These are phyloP conservation scores for Lasiommata megera DNA, from an alignment of 2,888 invertebrate genomes.

Conservation along the genomic window DNA sequence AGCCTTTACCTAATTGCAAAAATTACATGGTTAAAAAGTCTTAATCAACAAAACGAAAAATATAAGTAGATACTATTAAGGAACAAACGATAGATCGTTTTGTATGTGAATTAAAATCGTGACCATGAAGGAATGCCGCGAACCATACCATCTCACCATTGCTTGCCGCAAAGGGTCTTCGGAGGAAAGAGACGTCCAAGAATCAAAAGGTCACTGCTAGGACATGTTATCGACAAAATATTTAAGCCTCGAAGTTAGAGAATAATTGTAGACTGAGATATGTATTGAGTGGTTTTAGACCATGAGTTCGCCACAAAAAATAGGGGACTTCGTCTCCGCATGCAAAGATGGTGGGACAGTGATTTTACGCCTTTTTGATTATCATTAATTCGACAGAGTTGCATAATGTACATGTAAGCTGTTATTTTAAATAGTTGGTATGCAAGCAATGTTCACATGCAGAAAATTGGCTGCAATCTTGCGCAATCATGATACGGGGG, in stretches of 20 bases:
- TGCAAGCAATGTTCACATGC: constrained; percentile 38
- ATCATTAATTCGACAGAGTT: no score
- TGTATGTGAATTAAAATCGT: constrained; percentile 23
- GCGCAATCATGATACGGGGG: constrained; percentile 47
- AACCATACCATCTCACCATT: constrained; percentile 22
- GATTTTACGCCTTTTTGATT: no score
- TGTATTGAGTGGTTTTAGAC: no score
- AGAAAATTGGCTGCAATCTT: constrained; percentile 64
- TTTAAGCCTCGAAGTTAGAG: no score
- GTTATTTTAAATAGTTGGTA: constrained; percentile 9
- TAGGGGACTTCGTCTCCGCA: no score
- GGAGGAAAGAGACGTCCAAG: constrained; percentile 7
- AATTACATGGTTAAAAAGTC: background rate
- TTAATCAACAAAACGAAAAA: background rate
- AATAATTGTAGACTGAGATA: no score
- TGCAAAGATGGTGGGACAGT: no score
- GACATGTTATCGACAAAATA: no score
- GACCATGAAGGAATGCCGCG: constrained; percentile 20
- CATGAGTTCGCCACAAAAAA: no score
- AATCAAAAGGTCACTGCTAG: constrained; percentile 2
- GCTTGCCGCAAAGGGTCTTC: constrained; percentile 15
- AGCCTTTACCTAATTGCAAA: no score
- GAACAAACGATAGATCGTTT: constrained; percentile 14
- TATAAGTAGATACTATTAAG: background rate
- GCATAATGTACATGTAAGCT: no score